phyloP scores from a whole-genome alignment of 2,113 vertebrate species.

The Cavia aperea region DNA sequence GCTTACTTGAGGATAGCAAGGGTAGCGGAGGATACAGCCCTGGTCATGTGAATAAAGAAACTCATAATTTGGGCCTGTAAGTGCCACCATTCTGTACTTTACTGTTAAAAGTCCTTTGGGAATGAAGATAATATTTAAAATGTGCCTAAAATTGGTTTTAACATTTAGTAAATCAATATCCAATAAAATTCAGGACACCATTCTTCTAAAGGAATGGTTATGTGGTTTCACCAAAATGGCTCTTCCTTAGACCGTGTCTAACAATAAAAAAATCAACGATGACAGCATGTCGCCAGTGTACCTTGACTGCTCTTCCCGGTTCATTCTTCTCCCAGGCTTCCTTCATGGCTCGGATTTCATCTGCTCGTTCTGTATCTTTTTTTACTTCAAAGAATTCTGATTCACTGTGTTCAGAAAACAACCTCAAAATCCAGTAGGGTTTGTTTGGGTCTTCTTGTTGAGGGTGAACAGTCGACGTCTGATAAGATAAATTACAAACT shows the following conservation, averaged over 20 bases:
- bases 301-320: conserved; percentile 86
- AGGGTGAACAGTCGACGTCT: conserved; percentile 6
- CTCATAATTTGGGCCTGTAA: not conserved
- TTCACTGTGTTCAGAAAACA: conserved; percentile 82
- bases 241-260: not conserved
- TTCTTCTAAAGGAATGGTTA: not conserved
- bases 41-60: not conserved
- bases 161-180: not conserved
- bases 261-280: not conserved
- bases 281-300: conserved; percentile 58
- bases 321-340: conserved; percentile 87
- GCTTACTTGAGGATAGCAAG: not conserved
- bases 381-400: conserved; percentile 77
- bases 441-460: conserved; percentile 76
- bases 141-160: not conserved
- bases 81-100: not conserved
- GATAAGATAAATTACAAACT: not conserved
- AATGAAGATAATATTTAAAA: not conserved
- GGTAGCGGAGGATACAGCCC: not conserved
- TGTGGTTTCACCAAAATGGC: not conserved
- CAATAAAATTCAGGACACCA: not conserved
- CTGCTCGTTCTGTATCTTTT: conserved; percentile 84
- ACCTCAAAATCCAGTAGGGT: conserved; percentile 81
- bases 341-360: conserved; percentile 89
- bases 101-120: not conserved